phyloP scores from a whole-genome alignment of 2,797 vertebrate species.

The Sebastolobus altivelis region DNA sequence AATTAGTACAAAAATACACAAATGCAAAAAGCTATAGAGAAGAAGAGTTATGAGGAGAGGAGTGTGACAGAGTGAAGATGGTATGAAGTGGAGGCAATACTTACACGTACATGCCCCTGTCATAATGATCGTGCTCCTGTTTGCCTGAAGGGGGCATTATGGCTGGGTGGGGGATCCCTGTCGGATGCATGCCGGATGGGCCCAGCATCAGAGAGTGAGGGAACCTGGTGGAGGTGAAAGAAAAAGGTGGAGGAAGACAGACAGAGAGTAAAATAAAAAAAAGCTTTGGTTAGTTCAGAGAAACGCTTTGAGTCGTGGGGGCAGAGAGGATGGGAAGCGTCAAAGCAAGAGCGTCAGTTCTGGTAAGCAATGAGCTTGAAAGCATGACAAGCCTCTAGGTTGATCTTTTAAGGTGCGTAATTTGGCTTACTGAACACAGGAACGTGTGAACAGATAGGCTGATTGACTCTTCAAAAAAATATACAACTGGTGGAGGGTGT shows the following conservation, averaged over 20 bases:
- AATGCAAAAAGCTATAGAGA: not conserved
- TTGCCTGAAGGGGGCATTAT: conserved; percentile 96
- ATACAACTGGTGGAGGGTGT: not conserved
- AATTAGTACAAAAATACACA: not conserved
- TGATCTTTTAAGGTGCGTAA: not conserved
- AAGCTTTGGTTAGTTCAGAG: conserved; percentile 6
- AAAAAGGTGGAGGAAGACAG: not conserved
- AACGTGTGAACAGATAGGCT: not conserved
- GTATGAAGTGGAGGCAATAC: conserved; percentile 42
- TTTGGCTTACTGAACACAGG: not conserved
- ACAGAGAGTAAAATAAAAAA: not conserved
- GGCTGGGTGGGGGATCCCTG: conserved; percentile 96
- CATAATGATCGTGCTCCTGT: conserved; percentile 94
- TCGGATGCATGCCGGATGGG: conserved; percentile 93
- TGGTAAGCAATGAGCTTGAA: conserved; percentile 49
- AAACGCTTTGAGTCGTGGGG: not conserved
- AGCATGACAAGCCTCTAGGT: conserved; percentile 38
- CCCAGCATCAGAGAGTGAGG: conserved; percentile 96
- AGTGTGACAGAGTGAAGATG: not conserved
- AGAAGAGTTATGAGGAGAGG: not conserved
- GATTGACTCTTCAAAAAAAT: not conserved
- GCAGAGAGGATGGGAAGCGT: not conserved
- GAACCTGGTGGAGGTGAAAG: conserved; percentile 86
- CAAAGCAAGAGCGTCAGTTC: conserved; percentile 40
- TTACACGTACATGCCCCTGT: conserved; percentile 92